Conservation (phyloP, 2,113 vertebrate genomes). For the Marmota flaviventris region DNA sequence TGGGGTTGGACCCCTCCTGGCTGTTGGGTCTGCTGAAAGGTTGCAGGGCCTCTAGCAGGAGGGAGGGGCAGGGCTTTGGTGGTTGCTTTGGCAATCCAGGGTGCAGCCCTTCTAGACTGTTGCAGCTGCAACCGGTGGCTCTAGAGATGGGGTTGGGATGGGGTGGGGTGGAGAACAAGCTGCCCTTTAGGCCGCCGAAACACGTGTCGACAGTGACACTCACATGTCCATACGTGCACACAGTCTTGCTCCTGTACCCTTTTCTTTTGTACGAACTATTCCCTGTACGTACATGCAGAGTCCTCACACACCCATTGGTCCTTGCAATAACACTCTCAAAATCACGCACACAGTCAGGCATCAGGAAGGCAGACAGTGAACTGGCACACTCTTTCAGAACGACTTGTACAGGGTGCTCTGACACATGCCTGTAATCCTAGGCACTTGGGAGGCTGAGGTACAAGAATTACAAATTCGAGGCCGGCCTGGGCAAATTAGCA, state of each 20-base stretch:
- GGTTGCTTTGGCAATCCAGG: not conserved
- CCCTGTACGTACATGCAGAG: not conserved
- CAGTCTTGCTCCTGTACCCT: not conserved
- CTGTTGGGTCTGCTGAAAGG: not conserved
- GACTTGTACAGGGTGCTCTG: not conserved
- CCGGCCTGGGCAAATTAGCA: not conserved
- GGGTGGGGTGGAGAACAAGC: not conserved
- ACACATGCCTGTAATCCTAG: not conserved
- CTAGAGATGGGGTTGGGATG: not conserved
- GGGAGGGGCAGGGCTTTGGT: not conserved
- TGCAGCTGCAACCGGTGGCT: not conserved
- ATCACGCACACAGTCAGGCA: not conserved
- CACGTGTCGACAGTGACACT: not conserved
- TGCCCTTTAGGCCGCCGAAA: not conserved
- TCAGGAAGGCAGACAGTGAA: not conserved
- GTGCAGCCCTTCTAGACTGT: not conserved
- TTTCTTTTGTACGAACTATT: not conserved
- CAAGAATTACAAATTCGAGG: not conserved
- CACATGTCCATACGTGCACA: not conserved
- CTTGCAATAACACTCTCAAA: not conserved
- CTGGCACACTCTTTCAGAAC: not conserved
- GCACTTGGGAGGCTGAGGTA: not conserved
- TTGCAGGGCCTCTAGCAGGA: not conserved
- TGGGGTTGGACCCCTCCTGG: rapidly evolving
- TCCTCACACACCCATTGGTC: not conserved